A percentile compares a stretch with the other conserved stretches of the same genome.
Evolutionary conservation across 2,797 vertebrate genomes (phyloP).

Genomic region (Pseudomugil tenellus): DNA sequence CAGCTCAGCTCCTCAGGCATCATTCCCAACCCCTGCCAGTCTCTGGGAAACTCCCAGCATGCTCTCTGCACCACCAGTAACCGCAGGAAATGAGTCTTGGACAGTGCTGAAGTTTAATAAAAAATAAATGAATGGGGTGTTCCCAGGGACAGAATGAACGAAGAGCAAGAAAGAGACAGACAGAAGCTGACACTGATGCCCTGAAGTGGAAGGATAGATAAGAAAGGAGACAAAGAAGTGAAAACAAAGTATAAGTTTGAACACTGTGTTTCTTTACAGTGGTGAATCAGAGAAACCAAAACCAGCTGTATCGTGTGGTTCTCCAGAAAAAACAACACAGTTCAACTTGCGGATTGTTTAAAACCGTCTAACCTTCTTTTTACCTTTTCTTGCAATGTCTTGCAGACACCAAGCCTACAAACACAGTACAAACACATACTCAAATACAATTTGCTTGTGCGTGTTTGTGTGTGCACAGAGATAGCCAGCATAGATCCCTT

Average conservation of each 20-base stretch:
- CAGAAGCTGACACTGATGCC: constrained; percentile 54
- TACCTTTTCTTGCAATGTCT: constrained; percentile 59
- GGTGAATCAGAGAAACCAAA: constrained; percentile 79
- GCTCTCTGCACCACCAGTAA: constrained; percentile 79
- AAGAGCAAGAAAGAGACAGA: constrained; percentile 51
- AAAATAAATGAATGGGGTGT: constrained; percentile 87
- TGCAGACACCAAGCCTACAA: constrained; percentile 63
- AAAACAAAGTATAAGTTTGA: constrained; percentile 65
- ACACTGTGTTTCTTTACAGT: constrained; percentile 64
- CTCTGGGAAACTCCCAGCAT: constrained; percentile 80
- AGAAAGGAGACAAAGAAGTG: constrained; percentile 52
- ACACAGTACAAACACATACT: constrained; percentile 61
- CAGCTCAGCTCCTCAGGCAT: constrained; percentile 63
- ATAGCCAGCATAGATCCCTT: constrained; percentile 72
- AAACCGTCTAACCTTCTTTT: constrained; percentile 65
- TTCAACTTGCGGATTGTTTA: constrained; percentile 67
- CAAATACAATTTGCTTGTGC: constrained; percentile 45
- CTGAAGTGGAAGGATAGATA: constrained; percentile 54
- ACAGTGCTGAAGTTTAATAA: constrained; percentile 87
- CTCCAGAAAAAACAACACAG: constrained; percentile 47
- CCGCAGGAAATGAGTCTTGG: constrained; percentile 85
- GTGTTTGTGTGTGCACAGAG: constrained; percentile 44
- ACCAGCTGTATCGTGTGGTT: constrained; percentile 72
- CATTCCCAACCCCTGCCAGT: constrained; percentile 70
- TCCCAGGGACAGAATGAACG: constrained; percentile 75